Base-by-base conservation (phyloP, 2,888 invertebrate genomes). In the Protophormia terraenovae region DNA sequence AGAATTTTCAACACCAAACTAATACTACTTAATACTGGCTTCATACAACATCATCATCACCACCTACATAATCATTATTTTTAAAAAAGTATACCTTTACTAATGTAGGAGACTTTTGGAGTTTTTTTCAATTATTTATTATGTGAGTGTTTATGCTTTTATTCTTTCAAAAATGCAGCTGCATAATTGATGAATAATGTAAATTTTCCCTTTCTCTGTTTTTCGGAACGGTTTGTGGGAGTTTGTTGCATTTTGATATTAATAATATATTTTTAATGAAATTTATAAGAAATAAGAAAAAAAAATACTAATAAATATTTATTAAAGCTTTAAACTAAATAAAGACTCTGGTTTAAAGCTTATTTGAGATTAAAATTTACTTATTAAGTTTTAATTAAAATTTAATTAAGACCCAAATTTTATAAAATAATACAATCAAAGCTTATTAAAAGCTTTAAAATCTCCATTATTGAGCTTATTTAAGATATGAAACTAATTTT, bases 171-270 rank as follows among this genome's bases (percentile, higher is more conserved):
- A 35, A 76, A 72, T 73, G 77, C 85, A 85, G 84, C 84, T 81
- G 85, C 82, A 85, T 82, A 82, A 85, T 85, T 85, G 78, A 85
- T 85, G 82, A 78, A 82, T 85, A 82, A 85, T 85, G 60, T 64
- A 69, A 78, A 78, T 75, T 84, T 71, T 24, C 8, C 24, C 24
- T 55, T 79, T 72, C n/a, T 5, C 27, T 27, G 27, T 78, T 77
- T 19, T 60, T n/a, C n/a, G n/a, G n/a, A n/a, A n/a, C n/a, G n/a
- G n/a, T n/a, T n/a, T n/a, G n/a, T n/a, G n/a, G n/a, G n/a, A n/a
- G 71, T 75, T 75, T 62, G 19, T 58, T 75, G 35, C 32, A 45
- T 41, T 72, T 45, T 64, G 64, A 72, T 4, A 47, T 47, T 72
- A 75, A 58, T 27, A 38, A 80, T 41, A 76, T 50, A 71, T 41